A percentile compares a stretch with the other conserved stretches of the same genome.
phyloP scores from a whole-genome alignment of 1,140 invertebrate genomes.

The Portunus trituberculatus region DNA sequence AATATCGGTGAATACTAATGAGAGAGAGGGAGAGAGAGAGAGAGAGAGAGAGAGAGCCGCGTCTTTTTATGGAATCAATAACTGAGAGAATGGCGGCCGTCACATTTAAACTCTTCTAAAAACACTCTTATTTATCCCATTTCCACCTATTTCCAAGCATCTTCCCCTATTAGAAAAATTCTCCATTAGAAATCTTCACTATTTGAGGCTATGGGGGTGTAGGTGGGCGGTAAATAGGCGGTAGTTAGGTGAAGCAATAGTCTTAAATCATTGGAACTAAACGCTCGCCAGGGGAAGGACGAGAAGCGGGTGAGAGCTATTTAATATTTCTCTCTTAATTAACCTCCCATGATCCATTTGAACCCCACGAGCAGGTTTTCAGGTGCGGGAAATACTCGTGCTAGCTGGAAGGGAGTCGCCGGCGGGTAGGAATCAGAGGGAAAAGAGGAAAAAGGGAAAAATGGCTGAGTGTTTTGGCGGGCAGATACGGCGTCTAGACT shows the following conservation, averaged over 20 bases:
- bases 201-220: background rate
- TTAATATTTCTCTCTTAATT: slow-evolving; percentile 71
- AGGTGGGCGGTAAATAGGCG: background rate
- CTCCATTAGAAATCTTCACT: background rate
- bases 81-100: slow-evolving; percentile 77
- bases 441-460: background rate
- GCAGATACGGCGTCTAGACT: slow-evolving; percentile 48
- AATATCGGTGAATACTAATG: slow-evolving; percentile 46
- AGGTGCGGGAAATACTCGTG: slow-evolving; percentile 46
- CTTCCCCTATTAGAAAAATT: background rate
- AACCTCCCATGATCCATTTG: slow-evolving; percentile 53
- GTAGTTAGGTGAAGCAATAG: slow-evolving; percentile 24
- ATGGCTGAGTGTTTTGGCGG: slow-evolving; percentile 49
- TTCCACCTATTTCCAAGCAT: background rate
- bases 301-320: slow-evolving; percentile 73
- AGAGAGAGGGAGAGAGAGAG: slow-evolving; percentile 53
- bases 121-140: slow-evolving; percentile 22
- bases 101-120: slow-evolving; percentile 65
- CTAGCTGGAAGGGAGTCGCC: background rate
- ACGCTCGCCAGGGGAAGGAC: slow-evolving; percentile 76
- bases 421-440: background rate
- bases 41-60: slow-evolving; percentile 62
- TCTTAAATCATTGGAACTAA: slow-evolving; percentile 78
- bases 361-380: slow-evolving; percentile 28
- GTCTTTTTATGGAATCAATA: slow-evolving; percentile 78